phyloP scores from a whole-genome alignment of 2,113 vertebrate species.

The Pelobates fuscus region DNA sequence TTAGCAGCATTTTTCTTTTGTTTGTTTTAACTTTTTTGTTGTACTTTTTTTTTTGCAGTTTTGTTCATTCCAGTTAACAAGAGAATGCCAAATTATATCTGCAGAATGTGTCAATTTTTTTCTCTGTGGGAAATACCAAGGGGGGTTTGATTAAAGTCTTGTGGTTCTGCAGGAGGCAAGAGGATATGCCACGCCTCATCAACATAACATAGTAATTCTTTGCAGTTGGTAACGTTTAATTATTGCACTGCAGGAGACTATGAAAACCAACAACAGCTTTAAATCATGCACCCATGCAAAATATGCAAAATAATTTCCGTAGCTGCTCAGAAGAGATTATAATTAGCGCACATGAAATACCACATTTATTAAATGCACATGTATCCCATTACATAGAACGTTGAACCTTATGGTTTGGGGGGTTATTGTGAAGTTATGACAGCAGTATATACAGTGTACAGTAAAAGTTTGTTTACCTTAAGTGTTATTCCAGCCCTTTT shows the following conservation, averaged over 20 bases:
- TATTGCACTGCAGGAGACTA: slow-evolving; percentile 11
- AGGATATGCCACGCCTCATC: neutral
- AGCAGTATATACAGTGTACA: too few relatives aligned
- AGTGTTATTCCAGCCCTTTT: too few relatives aligned
- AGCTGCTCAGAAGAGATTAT: neutral
- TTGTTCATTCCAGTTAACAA: neutral
- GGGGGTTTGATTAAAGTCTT: slow-evolving; percentile 27
- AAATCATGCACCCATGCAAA: neutral
- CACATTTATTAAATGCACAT: too few relatives aligned
- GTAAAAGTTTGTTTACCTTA: too few relatives aligned
- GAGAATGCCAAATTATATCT: neutral
- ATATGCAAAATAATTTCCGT: neutral
- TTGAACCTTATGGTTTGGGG: too few relatives aligned
- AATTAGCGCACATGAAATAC: neutral
- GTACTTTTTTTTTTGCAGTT: too few relatives aligned
- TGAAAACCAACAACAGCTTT: neutral
- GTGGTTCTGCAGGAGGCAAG: neutral
- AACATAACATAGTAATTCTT: neutral
- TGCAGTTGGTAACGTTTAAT: slow-evolving; percentile 24
- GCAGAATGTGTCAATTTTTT: slow-evolving; percentile 6
- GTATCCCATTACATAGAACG: too few relatives aligned
- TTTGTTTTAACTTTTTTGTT: too few relatives aligned
- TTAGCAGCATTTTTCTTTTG: too few relatives aligned
- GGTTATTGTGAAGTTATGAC: too few relatives aligned
- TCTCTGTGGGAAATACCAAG: slow-evolving; percentile 7